Evolutionary conservation across 2,797 vertebrate genomes (phyloP).

Genomic region (Gymnocypris eckloni): DNA sequence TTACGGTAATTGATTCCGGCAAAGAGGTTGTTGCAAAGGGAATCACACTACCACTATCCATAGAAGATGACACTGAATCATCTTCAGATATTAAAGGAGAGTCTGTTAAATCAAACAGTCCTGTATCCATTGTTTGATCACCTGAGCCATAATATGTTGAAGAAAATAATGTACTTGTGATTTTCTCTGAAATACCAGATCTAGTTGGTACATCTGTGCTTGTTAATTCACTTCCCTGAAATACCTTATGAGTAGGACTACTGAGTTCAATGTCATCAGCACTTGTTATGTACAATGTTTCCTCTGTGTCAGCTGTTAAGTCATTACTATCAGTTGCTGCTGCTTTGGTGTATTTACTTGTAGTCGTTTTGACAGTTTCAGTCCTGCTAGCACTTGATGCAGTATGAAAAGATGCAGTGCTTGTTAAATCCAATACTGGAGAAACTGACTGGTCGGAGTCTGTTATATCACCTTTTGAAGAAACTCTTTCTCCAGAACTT

Average conservation of each 20-base stretch:
- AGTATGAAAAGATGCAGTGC: background rate
- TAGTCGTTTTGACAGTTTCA: slow-evolving; percentile 20
- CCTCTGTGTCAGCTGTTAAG: slow-evolving; percentile 7
- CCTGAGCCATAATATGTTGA: slow-evolving; percentile 47
- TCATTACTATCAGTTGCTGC: background rate
- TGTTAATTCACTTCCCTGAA: slow-evolving; percentile 9
- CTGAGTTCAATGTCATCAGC: background rate
- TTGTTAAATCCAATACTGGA: slow-evolving; percentile 19
- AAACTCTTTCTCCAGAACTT: background rate
- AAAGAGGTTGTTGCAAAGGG: slow-evolving; percentile 31
- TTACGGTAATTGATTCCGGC: slow-evolving; percentile 29
- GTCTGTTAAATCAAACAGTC: slow-evolving; percentile 20
- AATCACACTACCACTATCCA: slow-evolving; percentile 47
- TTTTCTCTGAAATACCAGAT: slow-evolving; percentile 17
- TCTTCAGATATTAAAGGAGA: slow-evolving; percentile 10
- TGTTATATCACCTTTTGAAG: slow-evolving; percentile 18
- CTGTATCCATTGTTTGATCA: slow-evolving; percentile 29
- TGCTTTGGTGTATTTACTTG: slow-evolving; percentile 1
- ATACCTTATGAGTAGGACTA: slow-evolving; percentile 7
- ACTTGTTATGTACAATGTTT: background rate
- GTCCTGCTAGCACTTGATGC: background rate
- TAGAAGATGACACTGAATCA: slow-evolving; percentile 30
- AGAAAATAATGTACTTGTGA: slow-evolving; percentile 31
- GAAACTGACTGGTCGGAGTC: slow-evolving; percentile 16
- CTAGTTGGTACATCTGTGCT: slow-evolving; percentile 9